Evolutionary conservation across 2,113 vertebrate genomes (phyloP).

Genomic region (Alectura lathami): DNA sequence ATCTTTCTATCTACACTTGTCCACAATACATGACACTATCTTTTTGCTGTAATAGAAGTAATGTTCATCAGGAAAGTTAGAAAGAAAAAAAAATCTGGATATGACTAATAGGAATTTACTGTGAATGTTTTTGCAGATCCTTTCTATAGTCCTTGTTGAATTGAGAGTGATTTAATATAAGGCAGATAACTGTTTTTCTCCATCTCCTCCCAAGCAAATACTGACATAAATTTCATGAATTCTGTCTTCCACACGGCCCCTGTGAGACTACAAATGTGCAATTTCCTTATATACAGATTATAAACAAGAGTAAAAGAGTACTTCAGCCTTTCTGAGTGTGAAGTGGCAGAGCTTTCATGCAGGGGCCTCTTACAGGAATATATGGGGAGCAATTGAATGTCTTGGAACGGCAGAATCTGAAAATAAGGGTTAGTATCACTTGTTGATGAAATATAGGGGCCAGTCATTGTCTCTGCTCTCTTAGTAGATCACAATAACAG

Average conservation of each 20-base stretch:
- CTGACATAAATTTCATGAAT: not conserved
- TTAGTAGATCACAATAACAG: not conserved
- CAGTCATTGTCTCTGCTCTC: not conserved
- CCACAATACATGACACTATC: not conserved
- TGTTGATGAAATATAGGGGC: not conserved
- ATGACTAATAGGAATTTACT: not conserved
- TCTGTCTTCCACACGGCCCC: not conserved
- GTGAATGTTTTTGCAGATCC: not conserved
- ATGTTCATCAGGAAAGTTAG: not conserved
- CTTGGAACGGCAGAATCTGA: not conserved
- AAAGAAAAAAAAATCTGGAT: not conserved
- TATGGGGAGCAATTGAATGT: not conserved
- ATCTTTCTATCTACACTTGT: not conserved
- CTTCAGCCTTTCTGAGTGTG: not conserved
- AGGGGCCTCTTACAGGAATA: not conserved
- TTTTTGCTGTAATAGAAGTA: not conserved
- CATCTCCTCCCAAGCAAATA: not conserved
- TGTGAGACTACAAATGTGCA: not conserved
- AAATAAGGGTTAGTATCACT: not conserved
- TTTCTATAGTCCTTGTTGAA: not conserved
- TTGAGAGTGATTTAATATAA: not conserved
- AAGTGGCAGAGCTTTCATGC: not conserved
- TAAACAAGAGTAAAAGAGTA: not conserved
- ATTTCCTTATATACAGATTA: not conserved
- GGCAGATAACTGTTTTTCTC: not conserved